phyloP scores from a whole-genome alignment of 2,113 vertebrate genomes.

The Pandion haliaetus region DNA sequence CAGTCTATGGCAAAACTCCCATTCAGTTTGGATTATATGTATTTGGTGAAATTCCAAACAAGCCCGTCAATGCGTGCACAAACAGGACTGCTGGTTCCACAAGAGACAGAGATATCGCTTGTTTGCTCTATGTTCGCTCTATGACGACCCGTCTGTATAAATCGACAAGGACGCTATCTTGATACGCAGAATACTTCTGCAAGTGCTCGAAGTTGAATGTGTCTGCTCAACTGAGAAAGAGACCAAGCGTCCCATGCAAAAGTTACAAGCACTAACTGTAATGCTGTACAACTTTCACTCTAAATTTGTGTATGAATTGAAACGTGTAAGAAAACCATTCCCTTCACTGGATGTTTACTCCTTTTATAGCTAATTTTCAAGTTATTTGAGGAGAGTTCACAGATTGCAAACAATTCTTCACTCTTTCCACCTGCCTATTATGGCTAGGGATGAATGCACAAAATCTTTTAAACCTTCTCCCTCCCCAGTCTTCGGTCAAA shows the following conservation, averaged over 20 bases:
- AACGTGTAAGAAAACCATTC: not conserved
- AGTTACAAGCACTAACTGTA: not conserved
- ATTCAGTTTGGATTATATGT: not conserved
- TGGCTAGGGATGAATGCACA: not conserved
- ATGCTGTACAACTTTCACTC: not conserved
- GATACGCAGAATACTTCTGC: not conserved
- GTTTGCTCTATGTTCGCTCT: not conserved
- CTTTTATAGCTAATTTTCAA: not conserved
- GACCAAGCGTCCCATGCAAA: not conserved
- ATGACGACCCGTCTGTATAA: not conserved
- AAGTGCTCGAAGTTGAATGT: not conserved
- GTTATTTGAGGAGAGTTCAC: not conserved
- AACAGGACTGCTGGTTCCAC: not conserved
- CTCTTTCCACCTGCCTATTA: not conserved
- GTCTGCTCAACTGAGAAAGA: not conserved
- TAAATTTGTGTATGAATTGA: not conserved
- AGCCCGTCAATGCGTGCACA: not conserved
- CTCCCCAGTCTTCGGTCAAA: not conserved
- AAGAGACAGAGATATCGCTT: not conserved
- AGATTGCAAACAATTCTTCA: not conserved
- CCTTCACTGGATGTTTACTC: not conserved
- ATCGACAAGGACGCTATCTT: not conserved
- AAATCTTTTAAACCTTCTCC: not conserved
- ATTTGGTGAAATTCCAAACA: constrained; percentile 17
- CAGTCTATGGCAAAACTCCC: constrained; percentile 30